A percentile compares a stretch with the other conserved stretches of the same genome.
These are phyloP conservation scores for Dendrolimus kikuchii DNA, from an alignment of 1,140 invertebrate genomes.

Conservation along the genomic window DNA sequence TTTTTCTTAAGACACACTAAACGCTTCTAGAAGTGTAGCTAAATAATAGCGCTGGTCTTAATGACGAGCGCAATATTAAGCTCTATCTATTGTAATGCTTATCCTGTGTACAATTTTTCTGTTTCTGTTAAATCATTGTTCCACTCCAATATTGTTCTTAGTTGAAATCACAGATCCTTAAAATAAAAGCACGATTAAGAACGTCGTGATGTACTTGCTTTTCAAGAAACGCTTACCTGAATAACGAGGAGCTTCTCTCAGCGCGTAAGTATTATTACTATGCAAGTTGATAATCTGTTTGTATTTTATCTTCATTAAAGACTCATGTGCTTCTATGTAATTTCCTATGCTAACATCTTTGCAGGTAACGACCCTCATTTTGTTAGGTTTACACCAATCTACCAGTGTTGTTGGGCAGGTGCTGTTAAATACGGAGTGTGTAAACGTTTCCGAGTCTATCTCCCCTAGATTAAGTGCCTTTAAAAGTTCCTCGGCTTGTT, in stretches of 20 bases:
- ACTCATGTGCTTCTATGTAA: slow-evolving; percentile 74
- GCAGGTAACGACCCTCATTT: slow-evolving; percentile 71
- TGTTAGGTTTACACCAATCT: slow-evolving; percentile 70
- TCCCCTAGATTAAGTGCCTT: slow-evolving; percentile 61
- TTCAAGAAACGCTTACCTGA: slow-evolving; percentile 54
- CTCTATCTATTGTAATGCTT: too few species aligned
- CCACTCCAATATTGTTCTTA: too few species aligned
- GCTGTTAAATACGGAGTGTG: slow-evolving; percentile 70
- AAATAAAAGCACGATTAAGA: too few species aligned
- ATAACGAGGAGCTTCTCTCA: slow-evolving; percentile 70
- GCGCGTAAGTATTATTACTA: slow-evolving; percentile 71
- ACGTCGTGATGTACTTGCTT: too few species aligned
- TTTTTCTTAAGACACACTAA: too few species aligned
- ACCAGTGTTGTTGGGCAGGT: slow-evolving; percentile 68
- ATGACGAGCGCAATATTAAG: too few species aligned
- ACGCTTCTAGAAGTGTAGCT: too few species aligned
- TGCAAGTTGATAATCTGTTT: slow-evolving; percentile 65
- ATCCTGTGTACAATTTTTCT: too few species aligned
- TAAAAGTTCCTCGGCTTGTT: slow-evolving; percentile 65
- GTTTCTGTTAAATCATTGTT: too few species aligned
- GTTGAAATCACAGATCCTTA: too few species aligned
- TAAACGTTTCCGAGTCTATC: slow-evolving; percentile 69
- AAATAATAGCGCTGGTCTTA: too few species aligned
- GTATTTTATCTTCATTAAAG: slow-evolving; percentile 68
- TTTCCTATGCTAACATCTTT: slow-evolving; percentile 71